Conservation (phyloP, 2,113 vertebrate species). For the Halichoeres trimaculatus region DNA sequence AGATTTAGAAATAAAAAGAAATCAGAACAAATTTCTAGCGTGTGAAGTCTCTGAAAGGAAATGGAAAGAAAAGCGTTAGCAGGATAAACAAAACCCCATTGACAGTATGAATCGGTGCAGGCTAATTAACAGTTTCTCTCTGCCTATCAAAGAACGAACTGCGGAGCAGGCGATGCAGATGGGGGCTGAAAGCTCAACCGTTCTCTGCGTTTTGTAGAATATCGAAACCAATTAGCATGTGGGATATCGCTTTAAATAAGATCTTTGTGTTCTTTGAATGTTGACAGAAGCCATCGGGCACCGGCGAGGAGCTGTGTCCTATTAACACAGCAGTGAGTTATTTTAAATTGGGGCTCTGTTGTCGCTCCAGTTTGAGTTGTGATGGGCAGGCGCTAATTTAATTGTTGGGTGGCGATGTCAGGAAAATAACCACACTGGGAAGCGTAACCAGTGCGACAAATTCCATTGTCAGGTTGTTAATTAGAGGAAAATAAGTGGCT, state of each 20-base stretch:
- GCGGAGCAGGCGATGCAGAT: conserved; percentile 15
- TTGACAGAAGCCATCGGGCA: conserved; percentile 6
- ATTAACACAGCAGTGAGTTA: conserved; percentile 55
- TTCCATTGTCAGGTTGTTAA: conserved; percentile 66
- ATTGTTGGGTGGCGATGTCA: conserved; percentile 54
- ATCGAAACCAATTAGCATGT: conserved; percentile 62
- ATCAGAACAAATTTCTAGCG: not conserved
- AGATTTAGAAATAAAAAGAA: not conserved
- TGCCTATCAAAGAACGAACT: conserved; percentile 41
- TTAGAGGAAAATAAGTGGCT: conserved; percentile 59
- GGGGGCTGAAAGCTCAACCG: conserved; percentile 21
- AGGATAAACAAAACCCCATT: conserved; percentile 44
- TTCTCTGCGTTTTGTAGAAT: conserved; percentile 40
- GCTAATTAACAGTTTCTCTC: conserved; percentile 56
- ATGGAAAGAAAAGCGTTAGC: conserved; percentile 27
- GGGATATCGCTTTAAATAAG: conserved; percentile 49
- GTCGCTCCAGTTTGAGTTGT: conserved; percentile 25
- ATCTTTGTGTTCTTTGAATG: conserved; percentile 34
- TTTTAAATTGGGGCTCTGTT: conserved; percentile 29
- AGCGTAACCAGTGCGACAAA: conserved; percentile 35
- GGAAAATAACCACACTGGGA: conserved; percentile 49
- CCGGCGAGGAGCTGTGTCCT: conserved; percentile 10
- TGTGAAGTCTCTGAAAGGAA: conserved; percentile 24
- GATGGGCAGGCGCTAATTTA: conserved; percentile 69
- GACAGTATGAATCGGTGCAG: conserved; percentile 29